Base-by-base conservation (phyloP, 2,797 vertebrate genomes). In the Dipus sagitta region DNA sequence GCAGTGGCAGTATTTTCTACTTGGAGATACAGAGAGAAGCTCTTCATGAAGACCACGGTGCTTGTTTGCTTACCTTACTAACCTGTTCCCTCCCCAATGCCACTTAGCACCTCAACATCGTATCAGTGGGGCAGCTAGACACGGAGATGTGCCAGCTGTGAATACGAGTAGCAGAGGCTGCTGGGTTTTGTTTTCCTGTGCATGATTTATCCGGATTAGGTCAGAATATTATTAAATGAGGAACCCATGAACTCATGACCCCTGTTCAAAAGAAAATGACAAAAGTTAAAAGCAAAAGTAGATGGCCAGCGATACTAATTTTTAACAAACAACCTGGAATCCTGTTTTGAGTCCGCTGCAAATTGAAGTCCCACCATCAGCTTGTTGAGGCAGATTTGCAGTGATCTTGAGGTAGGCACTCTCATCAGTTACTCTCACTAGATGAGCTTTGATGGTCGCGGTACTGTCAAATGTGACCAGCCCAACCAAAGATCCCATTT, bases 261-360 rank as follows among this genome's bases (percentile, higher is more conserved):
- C 67, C 67, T 72, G 38, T 65, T 87, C 38, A 87, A 90, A 94
- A 30, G n/a, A 42, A 47, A 54, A 14, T 70, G 54, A 67, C 11
- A 90, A 93, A 93, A 92, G 81, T 72, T 85, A 86, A 94, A 93
- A 92, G 7, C 20, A 32, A 80, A 67, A 47, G 23, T 72, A 92
- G 90, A 34, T 84, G 58, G 42, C 68, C 86, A 81, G 62, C 80
- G 15, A 71, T 68, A 94, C 52, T 67, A 42, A 78, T 20, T 79
- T 79, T 92, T 34, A 54, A 62, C 58, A 77, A 90, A 70, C 96
- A 84, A 98, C 98, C 98, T 98, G 1, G 71, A 98, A 96, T 94
- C 96, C 98, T 96, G 15, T 3, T 32, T 0, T 38, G 75, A 98
- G 94, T 64, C 98, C 98, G 5, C 1, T 26, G 91, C 98, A 99